phyloP scores from a whole-genome alignment of 2,113 vertebrate species.

The Alces alces region DNA sequence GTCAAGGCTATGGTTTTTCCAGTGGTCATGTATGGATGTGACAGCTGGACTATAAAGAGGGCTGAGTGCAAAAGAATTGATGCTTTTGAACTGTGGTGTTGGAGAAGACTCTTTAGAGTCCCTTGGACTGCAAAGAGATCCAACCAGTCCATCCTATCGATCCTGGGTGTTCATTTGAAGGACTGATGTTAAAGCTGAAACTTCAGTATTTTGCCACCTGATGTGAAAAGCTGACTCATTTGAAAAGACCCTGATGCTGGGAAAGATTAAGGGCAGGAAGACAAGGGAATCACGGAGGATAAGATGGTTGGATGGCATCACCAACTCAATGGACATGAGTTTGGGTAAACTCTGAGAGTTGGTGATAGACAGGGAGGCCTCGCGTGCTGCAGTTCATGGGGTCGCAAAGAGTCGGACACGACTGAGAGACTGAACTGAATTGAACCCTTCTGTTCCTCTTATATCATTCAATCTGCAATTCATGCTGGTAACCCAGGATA shows the following conservation, averaged over 20 bases:
- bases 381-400: neutral
- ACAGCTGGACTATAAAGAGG: neutral
- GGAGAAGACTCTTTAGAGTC: neutral
- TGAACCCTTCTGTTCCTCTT: neutral
- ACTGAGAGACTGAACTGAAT: neutral
- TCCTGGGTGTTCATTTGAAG: neutral
- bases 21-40: rapidly evolving
- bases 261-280: neutral
- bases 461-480: neutral
- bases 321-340: neutral
- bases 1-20: neutral
- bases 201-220: neutral
- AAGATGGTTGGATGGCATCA: neutral
- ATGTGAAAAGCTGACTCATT: neutral
- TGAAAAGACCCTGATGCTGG: neutral
- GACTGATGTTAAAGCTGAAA: neutral
- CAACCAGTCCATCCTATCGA: neutral
- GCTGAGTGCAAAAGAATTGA: neutral
- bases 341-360: neutral
- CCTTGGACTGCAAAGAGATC: neutral
- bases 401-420: neutral
- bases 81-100: neutral
- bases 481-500: neutral
- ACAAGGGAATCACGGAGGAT: neutral
- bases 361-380: neutral